Percentiles rank a stretch among this genome's conserved stretches.
Conservation (phyloP, 2,797 vertebrate genomes). For the Benthosema pterotum region DNA sequence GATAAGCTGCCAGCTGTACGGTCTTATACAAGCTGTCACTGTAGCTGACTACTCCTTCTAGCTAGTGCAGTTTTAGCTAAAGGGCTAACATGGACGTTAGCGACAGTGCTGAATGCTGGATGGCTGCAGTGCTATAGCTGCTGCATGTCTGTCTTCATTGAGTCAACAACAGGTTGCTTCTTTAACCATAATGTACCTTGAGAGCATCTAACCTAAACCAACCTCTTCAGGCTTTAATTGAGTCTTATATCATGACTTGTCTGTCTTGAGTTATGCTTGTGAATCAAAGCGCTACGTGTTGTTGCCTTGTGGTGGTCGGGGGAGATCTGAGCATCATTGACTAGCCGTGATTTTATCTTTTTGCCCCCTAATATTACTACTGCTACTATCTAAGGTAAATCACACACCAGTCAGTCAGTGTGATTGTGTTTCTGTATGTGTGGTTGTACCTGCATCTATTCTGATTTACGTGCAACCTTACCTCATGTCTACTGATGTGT, state of each 20-base stretch:
- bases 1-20: not conserved
- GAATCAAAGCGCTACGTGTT: not conserved
- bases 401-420: not conserved
- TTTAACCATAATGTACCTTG: no score
- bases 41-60: slow-evolving; percentile 2
- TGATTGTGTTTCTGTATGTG: not conserved
- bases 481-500: no score
- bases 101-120: slow-evolving; percentile 19
- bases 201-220: slow-evolving; percentile 4
- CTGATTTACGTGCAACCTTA: not conserved
- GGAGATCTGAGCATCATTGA: slow-evolving; percentile 11
- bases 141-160: not conserved
- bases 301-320: not conserved
- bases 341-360: not conserved
- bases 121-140: no score
- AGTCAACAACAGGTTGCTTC: not conserved
- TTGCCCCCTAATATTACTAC: not conserved
- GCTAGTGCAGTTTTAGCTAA: slow-evolving; percentile 34
- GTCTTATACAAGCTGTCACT: slow-evolving; percentile 22
- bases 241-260: not conserved
- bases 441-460: not conserved
- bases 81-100: slow-evolving; percentile 41
- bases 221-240: not conserved
- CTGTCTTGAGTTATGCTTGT: not conserved
- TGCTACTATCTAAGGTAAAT: no score